Conservation (phyloP, 92 coral and sea anemone genomes). For the Zoanthus sociatus region DNA sequence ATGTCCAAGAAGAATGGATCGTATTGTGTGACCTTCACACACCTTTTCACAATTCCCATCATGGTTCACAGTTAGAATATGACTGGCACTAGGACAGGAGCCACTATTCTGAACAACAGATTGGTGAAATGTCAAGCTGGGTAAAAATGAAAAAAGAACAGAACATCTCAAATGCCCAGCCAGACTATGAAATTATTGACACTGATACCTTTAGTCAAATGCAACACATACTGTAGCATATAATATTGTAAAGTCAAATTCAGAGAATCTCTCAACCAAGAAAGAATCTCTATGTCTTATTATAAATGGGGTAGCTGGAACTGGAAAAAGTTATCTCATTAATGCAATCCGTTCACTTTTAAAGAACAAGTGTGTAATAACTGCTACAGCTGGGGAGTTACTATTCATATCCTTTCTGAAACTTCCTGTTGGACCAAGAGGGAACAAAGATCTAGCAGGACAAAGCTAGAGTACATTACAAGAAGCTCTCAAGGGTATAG, state of each 20-base stretch:
- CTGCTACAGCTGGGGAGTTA: constrained; percentile 34
- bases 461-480: constrained; percentile 29
- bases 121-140: constrained; percentile 7
- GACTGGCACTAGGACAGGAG: no score
- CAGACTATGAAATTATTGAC: constrained; percentile 31
- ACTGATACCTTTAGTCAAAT: constrained; percentile 28
- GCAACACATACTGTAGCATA: constrained; percentile 20
- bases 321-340: not conserved
- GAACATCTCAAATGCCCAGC: constrained; percentile 1
- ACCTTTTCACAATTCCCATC: no score
- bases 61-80: no score
- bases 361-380: constrained; percentile 19
- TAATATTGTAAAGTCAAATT: constrained; percentile 30
- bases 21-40: no score
- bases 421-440: no score
- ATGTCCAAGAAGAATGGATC: no score
- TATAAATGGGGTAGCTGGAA: constrained; percentile 30
- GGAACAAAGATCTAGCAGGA: constrained; percentile 1
- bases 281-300: constrained; percentile 31
- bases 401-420: constrained; percentile 25
- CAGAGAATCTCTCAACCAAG: constrained; percentile 24
- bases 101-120: no score
- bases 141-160: constrained; percentile 34
- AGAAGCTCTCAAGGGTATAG: constrained; percentile 34
- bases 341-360: constrained; percentile 30